A percentile compares a stretch with the other conserved stretches of the same genome.
phyloP scores from a whole-genome alignment of 2,797 vertebrate genomes.

The Sebastes hopkinsi region DNA sequence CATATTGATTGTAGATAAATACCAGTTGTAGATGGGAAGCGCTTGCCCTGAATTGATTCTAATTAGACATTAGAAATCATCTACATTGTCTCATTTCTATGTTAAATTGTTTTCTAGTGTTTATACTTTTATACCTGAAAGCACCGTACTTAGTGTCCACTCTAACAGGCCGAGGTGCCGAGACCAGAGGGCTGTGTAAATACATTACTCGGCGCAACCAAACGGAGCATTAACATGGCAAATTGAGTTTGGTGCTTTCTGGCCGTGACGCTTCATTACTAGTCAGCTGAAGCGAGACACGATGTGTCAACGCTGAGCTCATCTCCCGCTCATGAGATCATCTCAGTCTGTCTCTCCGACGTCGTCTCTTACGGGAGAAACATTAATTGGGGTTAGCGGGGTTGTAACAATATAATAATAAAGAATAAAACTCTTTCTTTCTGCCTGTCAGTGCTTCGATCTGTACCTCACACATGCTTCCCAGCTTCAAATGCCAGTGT shows the following conservation, averaged over 20 bases:
- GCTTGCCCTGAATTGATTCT: slow-evolving; percentile 33
- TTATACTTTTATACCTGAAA: not conserved
- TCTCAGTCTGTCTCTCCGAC: not conserved
- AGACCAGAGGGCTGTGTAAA: slow-evolving; percentile 48
- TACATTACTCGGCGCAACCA: slow-evolving; percentile 31
- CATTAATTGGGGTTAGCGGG: slow-evolving; percentile 36
- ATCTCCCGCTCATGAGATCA: slow-evolving; percentile 25
- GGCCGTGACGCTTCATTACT: slow-evolving; percentile 55
- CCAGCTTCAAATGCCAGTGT: not conserved
- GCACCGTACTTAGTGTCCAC: not conserved
- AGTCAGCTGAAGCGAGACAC: slow-evolving; percentile 38
- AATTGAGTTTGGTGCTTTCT: slow-evolving; percentile 68
- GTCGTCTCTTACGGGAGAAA: not conserved
- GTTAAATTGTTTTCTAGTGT: not conserved
- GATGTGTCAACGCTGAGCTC: slow-evolving; percentile 30
- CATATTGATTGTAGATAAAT: slow-evolving; percentile 28
- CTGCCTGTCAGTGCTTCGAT: not conserved
- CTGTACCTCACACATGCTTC: slow-evolving; percentile 3
- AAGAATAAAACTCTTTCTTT: slow-evolving; percentile 8
- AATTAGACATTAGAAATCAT: not conserved
- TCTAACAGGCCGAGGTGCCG: not conserved
- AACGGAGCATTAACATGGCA: slow-evolving; percentile 42
- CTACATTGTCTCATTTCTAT: not conserved
- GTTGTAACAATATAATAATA: slow-evolving; percentile 4
- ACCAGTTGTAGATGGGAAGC: not conserved